Base-by-base conservation (phyloP, 2,888 invertebrate genomes). In the Lithophane ornitopus region DNA sequence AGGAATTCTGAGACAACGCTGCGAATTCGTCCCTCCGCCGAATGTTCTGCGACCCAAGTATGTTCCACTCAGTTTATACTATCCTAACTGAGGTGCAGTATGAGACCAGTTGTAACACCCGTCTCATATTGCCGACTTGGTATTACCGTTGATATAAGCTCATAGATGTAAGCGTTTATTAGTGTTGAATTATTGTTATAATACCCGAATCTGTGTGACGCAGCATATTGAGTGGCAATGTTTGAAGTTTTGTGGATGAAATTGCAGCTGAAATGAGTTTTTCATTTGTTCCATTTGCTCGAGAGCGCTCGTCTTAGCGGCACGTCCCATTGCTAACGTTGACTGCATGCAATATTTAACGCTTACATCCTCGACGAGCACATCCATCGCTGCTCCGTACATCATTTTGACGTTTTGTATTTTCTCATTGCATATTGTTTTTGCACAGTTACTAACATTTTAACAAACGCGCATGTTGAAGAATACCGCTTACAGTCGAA, bases 1-100 rank as follows among this genome's bases (percentile, higher is more conserved):
- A 94, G 99, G 99, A 67, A 98, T 99, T 82, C 97, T 99, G 73
- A 97, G 99, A 86, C 99, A 99, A 94, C 97, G 99, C 77, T 99
- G 99, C 94, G 98, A 98, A 93, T 97, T 99, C 80, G 97, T 98
- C 84, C 96, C 98, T 84, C 98, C 98, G 80, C 97, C 97, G 76
- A 97, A 98, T 94, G 97, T 97, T 95, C 94, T 97, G 94, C 93
- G 98, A 97, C 97, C 98, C 97, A 96, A 98, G 98, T 98, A 97
- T 97, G 98, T 98, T 82, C 78, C 41, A 80, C 72, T 70, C 41
- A 70, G 71, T 58, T 76, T 22, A 81, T 81, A 69, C 34, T 66
- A 74, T 82, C 52, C 69, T 72, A 68, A 59, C 76, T 59, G 28
- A 66, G 41, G 59, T 76, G 76, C 76, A 76, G 66, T 79, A 74